These are phyloP conservation scores for Leucophora obtusa DNA, from an alignment of 2,888 invertebrate species.

Conservation along the genomic window DNA sequence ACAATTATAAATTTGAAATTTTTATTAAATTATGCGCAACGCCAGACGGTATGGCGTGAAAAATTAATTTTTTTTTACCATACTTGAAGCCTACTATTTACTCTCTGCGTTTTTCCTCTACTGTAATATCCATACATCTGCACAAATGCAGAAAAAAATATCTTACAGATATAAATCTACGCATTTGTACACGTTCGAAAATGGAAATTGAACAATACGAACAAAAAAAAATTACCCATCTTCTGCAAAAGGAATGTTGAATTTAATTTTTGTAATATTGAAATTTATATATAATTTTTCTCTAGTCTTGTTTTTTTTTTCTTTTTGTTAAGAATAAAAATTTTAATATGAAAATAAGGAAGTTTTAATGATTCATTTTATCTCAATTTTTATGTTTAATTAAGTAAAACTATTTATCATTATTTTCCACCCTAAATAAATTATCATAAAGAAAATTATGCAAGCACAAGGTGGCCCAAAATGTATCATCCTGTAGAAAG, in stretches of 20 bases:
- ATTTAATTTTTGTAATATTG: slow-evolving; percentile 36
- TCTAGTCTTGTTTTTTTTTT: background rate
- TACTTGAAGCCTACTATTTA: background rate
- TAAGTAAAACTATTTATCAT: slow-evolving; percentile 27
- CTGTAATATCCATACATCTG: background rate
- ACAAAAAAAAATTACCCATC: background rate
- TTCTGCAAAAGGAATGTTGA: slow-evolving; percentile 27
- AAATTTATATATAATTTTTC: slow-evolving; percentile 37
- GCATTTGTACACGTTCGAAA: slow-evolving; percentile 58
- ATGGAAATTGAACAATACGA: slow-evolving; percentile 33
- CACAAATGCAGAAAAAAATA: slow-evolving; percentile 7
- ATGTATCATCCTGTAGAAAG: no score
- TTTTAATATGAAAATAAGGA: background rate
- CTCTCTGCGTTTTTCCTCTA: background rate
- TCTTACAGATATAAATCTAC: slow-evolving; percentile 45
- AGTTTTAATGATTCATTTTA: slow-evolving; percentile 52
- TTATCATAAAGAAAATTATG: background rate
- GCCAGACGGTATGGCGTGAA: slow-evolving; percentile 67
- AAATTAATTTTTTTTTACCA: slow-evolving; percentile 48
- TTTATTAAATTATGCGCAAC: slow-evolving; percentile 68
- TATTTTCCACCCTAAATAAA: background rate
- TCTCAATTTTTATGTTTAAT: slow-evolving; percentile 42
- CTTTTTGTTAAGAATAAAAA: slow-evolving; percentile 1
- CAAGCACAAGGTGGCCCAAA: no score
- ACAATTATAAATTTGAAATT: slow-evolving; percentile 67